Percentiles rank a stretch among this genome's conserved stretches.
Conservation (phyloP, 1,140 invertebrate genomes). For the Pissodes strobi region DNA sequence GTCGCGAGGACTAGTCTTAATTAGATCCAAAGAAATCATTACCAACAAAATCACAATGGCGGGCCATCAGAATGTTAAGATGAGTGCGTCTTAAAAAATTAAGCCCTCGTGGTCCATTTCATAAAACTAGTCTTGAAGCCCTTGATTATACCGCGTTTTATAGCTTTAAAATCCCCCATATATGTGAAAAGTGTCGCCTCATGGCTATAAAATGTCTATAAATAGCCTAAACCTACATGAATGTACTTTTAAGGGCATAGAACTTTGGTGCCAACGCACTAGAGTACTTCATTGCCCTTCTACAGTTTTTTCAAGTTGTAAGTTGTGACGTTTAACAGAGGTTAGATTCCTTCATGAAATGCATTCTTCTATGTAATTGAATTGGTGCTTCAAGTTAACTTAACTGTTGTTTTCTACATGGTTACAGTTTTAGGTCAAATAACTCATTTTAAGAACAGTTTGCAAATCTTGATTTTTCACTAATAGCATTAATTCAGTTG, state of each 20-base stretch:
- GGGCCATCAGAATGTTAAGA: conserved; percentile 49
- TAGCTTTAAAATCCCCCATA: conserved; percentile 11
- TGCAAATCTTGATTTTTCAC: conserved; percentile 38
- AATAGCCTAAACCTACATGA: conserved; percentile 33
- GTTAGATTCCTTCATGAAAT: conserved; percentile 41
- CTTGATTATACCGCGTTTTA: conserved; percentile 17
- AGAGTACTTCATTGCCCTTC: conserved; percentile 29
- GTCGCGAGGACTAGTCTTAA: conserved; percentile 30
- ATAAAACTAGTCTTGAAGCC: not conserved
- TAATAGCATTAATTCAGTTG: conserved; percentile 21
- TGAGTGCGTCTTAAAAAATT: conserved; percentile 39
- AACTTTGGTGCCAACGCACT: conserved; percentile 35
- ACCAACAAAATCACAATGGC: conserved; percentile 51
- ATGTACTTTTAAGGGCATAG: conserved; percentile 45
- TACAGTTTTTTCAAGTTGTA: conserved; percentile 17
- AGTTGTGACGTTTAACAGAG: conserved; percentile 25
- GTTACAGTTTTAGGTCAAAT: conserved; percentile 56
- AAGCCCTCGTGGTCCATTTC: conserved; percentile 12
- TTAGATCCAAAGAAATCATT: conserved; percentile 44
- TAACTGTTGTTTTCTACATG: conserved; percentile 55
- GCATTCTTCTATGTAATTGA: conserved; percentile 46
- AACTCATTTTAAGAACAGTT: conserved; percentile 51
- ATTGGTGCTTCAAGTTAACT: conserved; percentile 47
- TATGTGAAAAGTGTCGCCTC: conserved; percentile 20
- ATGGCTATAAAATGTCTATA: conserved; percentile 26